phyloP scores from a whole-genome alignment of 2,797 vertebrate genomes.

The Atherinosoma microstoma region DNA sequence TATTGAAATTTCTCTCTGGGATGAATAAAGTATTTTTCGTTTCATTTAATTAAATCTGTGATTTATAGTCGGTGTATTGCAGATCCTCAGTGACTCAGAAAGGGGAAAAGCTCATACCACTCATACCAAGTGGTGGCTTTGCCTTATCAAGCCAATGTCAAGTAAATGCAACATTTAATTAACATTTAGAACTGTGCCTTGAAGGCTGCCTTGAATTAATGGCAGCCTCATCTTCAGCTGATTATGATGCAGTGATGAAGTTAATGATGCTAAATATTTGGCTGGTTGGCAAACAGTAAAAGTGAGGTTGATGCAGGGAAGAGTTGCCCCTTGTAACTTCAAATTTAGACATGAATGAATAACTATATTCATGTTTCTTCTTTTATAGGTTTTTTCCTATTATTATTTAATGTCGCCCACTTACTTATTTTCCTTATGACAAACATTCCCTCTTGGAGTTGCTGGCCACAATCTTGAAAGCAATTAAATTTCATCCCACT shows the following conservation, averaged over 20 bases:
- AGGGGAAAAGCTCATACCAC: conserved; percentile 22
- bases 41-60: background rate
- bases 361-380: conserved; percentile 25
- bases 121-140: conserved; percentile 37
- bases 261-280: conserved; percentile 73
- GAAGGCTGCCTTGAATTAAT: conserved; percentile 71
- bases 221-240: conserved; percentile 64
- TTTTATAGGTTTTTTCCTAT: conserved; percentile 11
- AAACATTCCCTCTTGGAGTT: conserved; percentile 4
- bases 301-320: conserved; percentile 42
- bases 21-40: no score
- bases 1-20: no score
- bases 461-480: background rate
- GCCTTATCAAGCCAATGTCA: conserved; percentile 54
- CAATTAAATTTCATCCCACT: background rate
- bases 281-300: conserved; percentile 62
- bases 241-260: conserved; percentile 74
- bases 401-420: background rate
- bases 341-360: conserved; percentile 47
- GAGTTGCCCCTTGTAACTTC: conserved; percentile 61
- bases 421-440: conserved; percentile 16
- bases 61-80: conserved; percentile 27
- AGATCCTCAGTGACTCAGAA: conserved; percentile 19
- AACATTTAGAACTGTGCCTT: conserved; percentile 77
- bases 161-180: conserved; percentile 77